Evolutionary conservation across 2,797 vertebrate species (phyloP).

Genomic region (Myotis myotis): DNA sequence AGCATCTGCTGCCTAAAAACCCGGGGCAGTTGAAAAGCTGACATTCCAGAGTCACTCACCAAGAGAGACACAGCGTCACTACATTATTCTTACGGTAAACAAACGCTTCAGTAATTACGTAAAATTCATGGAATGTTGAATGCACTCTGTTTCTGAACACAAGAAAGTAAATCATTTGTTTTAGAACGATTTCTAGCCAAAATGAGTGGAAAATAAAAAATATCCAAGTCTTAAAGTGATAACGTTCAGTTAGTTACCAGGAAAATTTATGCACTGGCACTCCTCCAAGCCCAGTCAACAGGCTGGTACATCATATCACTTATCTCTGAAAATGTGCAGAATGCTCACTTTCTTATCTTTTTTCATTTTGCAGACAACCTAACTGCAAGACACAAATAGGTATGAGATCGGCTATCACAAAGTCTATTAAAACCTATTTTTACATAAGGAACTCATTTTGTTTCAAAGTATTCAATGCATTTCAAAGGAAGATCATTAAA

Average conservation of each 20-base stretch:
- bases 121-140: neutral
- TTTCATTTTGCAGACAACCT: neutral
- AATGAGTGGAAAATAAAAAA: neutral
- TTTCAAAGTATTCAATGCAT: neutral
- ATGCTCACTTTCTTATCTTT: neutral
- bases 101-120: neutral
- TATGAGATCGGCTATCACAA: neutral
- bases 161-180: neutral
- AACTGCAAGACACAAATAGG: neutral
- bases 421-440: neutral
- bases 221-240: neutral
- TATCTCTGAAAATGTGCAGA: neutral
- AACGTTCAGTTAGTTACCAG: neutral
- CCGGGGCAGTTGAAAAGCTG: neutral
- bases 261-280: neutral
- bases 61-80: neutral
- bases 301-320: neutral
- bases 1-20: neutral
- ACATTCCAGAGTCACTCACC: neutral
- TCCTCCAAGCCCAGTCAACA: neutral
- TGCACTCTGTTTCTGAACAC: neutral
- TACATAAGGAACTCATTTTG: neutral
- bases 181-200: neutral
- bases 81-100: neutral
- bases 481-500: neutral